Base-by-base conservation (phyloP, 2,113 vertebrate species). In the Cercocebus atys region DNA sequence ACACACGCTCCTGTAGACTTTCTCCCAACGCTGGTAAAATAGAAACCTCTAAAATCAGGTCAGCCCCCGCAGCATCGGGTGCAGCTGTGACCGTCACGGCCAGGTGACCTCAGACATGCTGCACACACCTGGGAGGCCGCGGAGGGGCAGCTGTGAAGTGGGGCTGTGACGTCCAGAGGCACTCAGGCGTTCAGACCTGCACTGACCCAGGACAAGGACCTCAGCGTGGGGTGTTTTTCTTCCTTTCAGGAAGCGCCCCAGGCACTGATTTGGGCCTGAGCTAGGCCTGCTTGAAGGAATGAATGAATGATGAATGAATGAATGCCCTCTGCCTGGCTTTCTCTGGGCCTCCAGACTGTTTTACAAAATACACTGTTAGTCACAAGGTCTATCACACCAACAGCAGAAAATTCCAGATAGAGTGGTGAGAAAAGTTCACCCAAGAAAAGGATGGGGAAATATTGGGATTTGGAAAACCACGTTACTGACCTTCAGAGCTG, bases 221-320 rank as follows among this genome's bases (percentile, higher is more conserved):
- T 47, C 38, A 12, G 59, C 9, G 6, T 8, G 12, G 47, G 7
- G 3, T 0, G 12, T 20, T 20, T 50, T 13, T 57, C 80, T 30
- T 22, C 23, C 43, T 50, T n/a, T 38, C 17, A 1, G 0, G 32
- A 68, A 61, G 93, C 25, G 38, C 57, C 35, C 0, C 0, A 0
- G 47, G 59, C 47, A 30, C 78, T 3, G 5, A 5, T 2, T 12
- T 3, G 64, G 75, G 61, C 55, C 73, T 0, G 0, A 23, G 85
- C 22, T 43, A 22, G 17, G 23, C 27, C 47, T 47, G 17, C 64
- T 47, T 9, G 7, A 40, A 85, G 81, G 35, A 66, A 25, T 7
- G 27, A 57, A 32, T 1, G 4, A 70, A 35, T 0, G 22, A 76
- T 16, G 17, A 45, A 68, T 17, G 66, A 27, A 43, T 13, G 43